Conservation (phyloP, 2,113 vertebrate genomes). For the Chamaea fasciata region DNA sequence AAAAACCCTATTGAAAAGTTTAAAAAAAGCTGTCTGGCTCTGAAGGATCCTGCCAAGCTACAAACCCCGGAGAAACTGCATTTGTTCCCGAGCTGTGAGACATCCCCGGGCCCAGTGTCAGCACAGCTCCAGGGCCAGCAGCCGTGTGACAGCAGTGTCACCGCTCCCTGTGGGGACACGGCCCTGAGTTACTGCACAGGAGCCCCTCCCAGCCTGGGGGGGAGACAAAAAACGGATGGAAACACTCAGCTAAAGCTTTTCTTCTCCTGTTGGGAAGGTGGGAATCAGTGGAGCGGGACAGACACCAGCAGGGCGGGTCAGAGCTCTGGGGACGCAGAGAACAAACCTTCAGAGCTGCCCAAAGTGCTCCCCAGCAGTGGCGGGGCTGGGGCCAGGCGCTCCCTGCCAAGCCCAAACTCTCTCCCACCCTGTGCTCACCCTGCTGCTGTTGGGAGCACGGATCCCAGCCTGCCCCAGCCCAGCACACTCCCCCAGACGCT, state of each 20-base stretch:
- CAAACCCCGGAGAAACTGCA: constrained; percentile 9
- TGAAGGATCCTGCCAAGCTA: constrained; percentile 43
- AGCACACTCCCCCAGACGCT: constrained; percentile 13
- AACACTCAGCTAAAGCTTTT: not conserved
- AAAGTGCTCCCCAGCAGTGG: not conserved
- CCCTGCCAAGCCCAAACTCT: rapidly evolving
- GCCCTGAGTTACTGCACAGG: not conserved
- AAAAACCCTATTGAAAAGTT: not conserved
- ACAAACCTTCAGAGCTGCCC: not conserved
- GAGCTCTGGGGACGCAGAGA: not conserved
- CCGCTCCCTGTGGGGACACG: not conserved
- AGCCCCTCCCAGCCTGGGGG: not conserved
- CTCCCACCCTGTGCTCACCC: not conserved
- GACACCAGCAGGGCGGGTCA: not conserved
- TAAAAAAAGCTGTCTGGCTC: constrained; percentile 46
- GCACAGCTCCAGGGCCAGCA: not conserved
- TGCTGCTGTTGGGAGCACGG: constrained; percentile 18
- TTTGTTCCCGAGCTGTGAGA: constrained; percentile 28
- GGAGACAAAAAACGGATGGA: not conserved
- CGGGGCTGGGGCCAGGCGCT: not conserved
- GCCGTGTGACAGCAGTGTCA: not conserved
- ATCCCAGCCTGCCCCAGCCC: constrained; percentile 54
- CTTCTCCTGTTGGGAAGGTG: not conserved
- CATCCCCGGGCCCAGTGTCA: not conserved
- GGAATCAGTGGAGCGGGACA: not conserved